Conservation (phyloP, 2,797 vertebrate genomes). For the Tamandua tetradactyla region DNA sequence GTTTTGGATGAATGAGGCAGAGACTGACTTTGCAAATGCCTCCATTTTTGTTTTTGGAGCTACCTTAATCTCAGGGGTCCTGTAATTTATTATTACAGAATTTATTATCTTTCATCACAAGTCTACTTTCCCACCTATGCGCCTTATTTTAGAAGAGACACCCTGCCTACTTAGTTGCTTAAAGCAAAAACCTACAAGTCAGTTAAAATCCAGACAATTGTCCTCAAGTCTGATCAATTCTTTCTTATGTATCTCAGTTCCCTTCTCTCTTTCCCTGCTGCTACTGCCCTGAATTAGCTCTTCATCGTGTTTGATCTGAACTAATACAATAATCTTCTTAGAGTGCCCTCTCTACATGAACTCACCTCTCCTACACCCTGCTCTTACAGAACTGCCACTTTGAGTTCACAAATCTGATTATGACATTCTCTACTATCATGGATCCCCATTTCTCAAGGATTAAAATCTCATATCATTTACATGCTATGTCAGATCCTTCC, state of each 20-base stretch:
- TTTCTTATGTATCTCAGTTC: not conserved
- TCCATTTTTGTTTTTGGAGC: not conserved
- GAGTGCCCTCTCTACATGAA: not conserved
- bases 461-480: not conserved
- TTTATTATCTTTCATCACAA: not conserved
- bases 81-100: no score
- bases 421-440: no score
- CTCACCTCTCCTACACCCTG: not conserved
- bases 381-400: not conserved
- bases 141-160: not conserved
- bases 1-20: constrained; percentile 11
- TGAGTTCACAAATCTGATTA: not conserved
- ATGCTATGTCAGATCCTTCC: not conserved
- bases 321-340: not conserved
- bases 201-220: not conserved
- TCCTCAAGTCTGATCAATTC: not conserved
- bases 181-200: not conserved
- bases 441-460: not conserved
- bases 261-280: not conserved
- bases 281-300: not conserved
- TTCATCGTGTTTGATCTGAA: not conserved
- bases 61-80: not conserved
- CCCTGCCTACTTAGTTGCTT: not conserved
- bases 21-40: not conserved
- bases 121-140: not conserved